Base-by-base conservation (phyloP, 2,113 vertebrate species). In the Aphelocoma coerulescens region DNA sequence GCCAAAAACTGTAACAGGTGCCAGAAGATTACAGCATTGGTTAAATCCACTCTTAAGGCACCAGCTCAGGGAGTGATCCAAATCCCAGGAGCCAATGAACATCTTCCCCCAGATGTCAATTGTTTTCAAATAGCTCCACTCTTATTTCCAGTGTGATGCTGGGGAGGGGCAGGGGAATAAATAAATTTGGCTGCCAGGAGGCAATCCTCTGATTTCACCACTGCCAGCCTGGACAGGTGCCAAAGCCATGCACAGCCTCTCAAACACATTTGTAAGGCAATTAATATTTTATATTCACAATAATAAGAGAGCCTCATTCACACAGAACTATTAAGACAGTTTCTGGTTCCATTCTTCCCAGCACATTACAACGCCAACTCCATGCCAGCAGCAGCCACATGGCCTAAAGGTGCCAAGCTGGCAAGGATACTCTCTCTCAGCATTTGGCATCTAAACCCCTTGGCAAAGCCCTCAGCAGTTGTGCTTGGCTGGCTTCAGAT, bases 341-440 rank as follows among this genome's bases (percentile, higher is more conserved):
- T 96, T 93, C 92, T 97, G 94, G 80, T 96, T 93, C 92, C 62
- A 35, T 95, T 95, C 94, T 91, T 65, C 73, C 69, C 65, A 54
- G 82, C 66, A n/a, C 77, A 30, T 82, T 87, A 95, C 91, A 95
- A 58, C 13, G 76, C 94, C 93, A 80, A 11, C 79, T 69, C 91
- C 69, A 10, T 19, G 83, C 96, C 94, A 96, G 95, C 91, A 94
- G 91, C 96, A 44, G 33, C 96, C 97, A 96, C 96, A 84, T 41
- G 97, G 93, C 74, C 88, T 51, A 41, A 46, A 97, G 97, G 97
- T 97, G 97, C 97, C 97, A 96, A 91, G 97, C 98, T 96, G 97
- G 97, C 95, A 97, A 71, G 89, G 96, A 97, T 96, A 66, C 41
- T 88, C 91, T 58, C 62, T 85, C 68, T 69, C 84, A 65, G 86